A percentile compares a stretch with the other conserved stretches of the same genome.
Conservation (phyloP, 2,888 invertebrate species). For the Malachius bipustulatus region DNA sequence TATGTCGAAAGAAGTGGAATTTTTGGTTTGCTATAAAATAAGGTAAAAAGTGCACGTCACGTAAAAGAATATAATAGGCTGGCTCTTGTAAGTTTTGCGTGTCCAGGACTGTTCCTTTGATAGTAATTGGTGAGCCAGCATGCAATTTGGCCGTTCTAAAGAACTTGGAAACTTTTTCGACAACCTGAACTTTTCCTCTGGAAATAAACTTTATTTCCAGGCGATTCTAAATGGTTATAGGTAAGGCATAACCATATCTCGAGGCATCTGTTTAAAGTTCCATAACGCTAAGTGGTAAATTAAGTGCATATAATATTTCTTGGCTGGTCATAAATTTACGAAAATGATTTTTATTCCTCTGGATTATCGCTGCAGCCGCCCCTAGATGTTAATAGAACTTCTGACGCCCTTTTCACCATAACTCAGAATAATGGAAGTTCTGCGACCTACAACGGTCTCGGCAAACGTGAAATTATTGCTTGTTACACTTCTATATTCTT, state of each 20-base stretch:
- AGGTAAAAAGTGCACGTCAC: too few species aligned
- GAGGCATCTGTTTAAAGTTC: conserved; percentile 24
- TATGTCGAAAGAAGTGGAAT: too few species aligned
- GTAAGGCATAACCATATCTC: conserved; percentile 3
- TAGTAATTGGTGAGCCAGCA: too few species aligned
- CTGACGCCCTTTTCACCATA: conserved; percentile 29
- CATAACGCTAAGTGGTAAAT: conserved; percentile 26
- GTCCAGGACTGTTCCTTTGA: too few species aligned
- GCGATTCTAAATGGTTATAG: neutral
- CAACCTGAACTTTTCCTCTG: too few species aligned
- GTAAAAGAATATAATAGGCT: too few species aligned
- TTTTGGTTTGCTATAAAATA: too few species aligned
- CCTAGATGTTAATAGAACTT: conserved; percentile 32
- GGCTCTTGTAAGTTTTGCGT: too few species aligned
- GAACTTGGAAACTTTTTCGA: too few species aligned
- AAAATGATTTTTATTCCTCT: conserved; percentile 14
- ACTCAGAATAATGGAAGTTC: conserved; percentile 4
- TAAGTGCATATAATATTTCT: conserved; percentile 28
- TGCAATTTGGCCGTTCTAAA: too few species aligned
- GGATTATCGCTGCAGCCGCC: conserved; percentile 29
- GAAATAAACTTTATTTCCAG: too few species aligned
- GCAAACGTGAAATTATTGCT: conserved; percentile 1
- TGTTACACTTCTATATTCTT: conserved; percentile 3
- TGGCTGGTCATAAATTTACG: conserved; percentile 12
- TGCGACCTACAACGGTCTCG: neutral